Percentiles rank a stretch among this genome's conserved stretches.
Evolutionary conservation across 2,888 invertebrate species (phyloP).

Genomic region (Loripinus fragilis): DNA sequence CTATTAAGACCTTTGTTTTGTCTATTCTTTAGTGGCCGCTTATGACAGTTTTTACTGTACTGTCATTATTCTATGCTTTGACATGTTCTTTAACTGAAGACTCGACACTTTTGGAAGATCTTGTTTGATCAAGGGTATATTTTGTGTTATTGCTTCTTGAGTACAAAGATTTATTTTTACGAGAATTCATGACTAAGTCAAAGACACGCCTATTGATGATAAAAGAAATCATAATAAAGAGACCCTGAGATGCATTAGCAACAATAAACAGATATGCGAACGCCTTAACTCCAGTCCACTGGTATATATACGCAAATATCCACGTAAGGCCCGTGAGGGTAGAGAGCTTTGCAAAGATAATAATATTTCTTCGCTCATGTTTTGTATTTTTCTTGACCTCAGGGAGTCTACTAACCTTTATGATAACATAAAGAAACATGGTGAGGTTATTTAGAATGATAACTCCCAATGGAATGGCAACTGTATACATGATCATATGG

Average conservation of each 20-base stretch:
- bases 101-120: too few relatives aligned
- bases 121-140: too few relatives aligned
- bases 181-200: neutral
- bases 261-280: constrained; percentile 47
- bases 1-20: too few relatives aligned
- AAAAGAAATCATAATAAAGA: constrained; percentile 54
- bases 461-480: constrained; percentile 24
- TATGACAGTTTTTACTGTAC: too few relatives aligned
- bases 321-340: constrained; percentile 23
- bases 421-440: constrained; percentile 45
- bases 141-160: neutral
- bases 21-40: too few relatives aligned
- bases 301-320: constrained; percentile 41
- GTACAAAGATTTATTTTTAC: neutral
- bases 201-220: constrained; percentile 37
- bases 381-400: constrained; percentile 24
- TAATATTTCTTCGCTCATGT: constrained; percentile 24
- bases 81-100: too few relatives aligned
- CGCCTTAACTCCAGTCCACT: constrained; percentile 28
- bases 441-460: constrained; percentile 35
- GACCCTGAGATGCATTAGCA: constrained; percentile 48
- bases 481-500: constrained; percentile 32
- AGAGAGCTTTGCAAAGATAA: constrained; percentile 23
- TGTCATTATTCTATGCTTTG: too few relatives aligned
- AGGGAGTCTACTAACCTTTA: constrained; percentile 32